A percentile compares a stretch with the other conserved stretches of the same genome.
phyloP scores from a whole-genome alignment of 1,140 invertebrate species.

The Drosophila persimilis region DNA sequence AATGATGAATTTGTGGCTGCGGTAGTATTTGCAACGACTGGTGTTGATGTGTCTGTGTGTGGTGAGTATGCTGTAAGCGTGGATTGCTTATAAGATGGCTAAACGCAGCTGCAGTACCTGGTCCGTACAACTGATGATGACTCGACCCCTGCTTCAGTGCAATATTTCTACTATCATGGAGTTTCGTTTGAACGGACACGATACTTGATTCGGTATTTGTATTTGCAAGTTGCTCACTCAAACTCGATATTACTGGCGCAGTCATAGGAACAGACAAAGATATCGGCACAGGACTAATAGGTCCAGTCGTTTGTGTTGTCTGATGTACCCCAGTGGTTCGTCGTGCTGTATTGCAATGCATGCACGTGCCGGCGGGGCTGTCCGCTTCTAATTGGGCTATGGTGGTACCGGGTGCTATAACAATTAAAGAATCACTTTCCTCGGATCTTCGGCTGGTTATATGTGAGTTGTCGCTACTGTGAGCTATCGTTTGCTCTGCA shows the following conservation, averaged over 20 bases:
- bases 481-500: neutral
- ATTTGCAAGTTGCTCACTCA: slow-evolving; percentile 22
- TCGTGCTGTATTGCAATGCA: slow-evolving; percentile 79
- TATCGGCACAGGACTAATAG: slow-evolving; percentile 78
- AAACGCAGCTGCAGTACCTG: neutral
- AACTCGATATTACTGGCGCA: slow-evolving; percentile 11
- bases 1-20: slow-evolving; percentile 52
- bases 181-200: slow-evolving; percentile 27
- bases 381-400: slow-evolving; percentile 13
- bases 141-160: slow-evolving; percentile 17
- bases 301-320: slow-evolving; percentile 82
- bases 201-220: slow-evolving; percentile 30
- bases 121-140: slow-evolving; percentile 40
- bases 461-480: neutral
- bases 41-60: slow-evolving; percentile 47
- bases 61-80: slow-evolving; percentile 40
- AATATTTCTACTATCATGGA: slow-evolving; percentile 7
- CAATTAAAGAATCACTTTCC: slow-evolving; percentile 43
- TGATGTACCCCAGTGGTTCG: slow-evolving; percentile 82
- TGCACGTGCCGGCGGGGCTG: slow-evolving; percentile 55
- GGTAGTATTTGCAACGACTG: slow-evolving; percentile 45
- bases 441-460: slow-evolving; percentile 8
- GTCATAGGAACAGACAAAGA: slow-evolving; percentile 47
- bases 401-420: slow-evolving; percentile 24
- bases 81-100: slow-evolving; percentile 40